Evolutionary conservation across 2,888 invertebrate species (phyloP).

Genomic region (Epistrophe grossulariae): DNA sequence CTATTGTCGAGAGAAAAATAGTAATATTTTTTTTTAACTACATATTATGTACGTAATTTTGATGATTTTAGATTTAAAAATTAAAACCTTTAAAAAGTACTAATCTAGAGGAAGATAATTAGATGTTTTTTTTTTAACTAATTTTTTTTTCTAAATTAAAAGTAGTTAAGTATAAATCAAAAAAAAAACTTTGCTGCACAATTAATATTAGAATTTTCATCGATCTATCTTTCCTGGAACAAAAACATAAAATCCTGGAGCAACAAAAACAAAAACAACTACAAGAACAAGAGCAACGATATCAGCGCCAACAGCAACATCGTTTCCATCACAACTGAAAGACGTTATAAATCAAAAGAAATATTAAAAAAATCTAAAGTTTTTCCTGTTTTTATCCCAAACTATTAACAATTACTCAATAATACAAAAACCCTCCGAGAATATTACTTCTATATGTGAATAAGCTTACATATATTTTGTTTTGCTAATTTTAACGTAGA

Average conservation of each 20-base stretch:
- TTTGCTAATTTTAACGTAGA: slow-evolving; percentile 38
- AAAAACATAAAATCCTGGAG: slow-evolving; percentile 87
- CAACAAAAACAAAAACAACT: slow-evolving; percentile 85
- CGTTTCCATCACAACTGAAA: slow-evolving; percentile 82
- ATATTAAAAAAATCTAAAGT: slow-evolving; percentile 45
- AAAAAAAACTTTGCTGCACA: slow-evolving; percentile 83
- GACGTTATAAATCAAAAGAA: slow-evolving; percentile 66
- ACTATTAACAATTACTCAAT: slow-evolving; percentile 59
- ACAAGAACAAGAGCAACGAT: slow-evolving; percentile 82
- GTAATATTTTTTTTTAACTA: slow-evolving; percentile 1
- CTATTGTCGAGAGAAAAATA: not conserved
- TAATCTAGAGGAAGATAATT: slow-evolving; percentile 67
- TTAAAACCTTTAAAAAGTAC: slow-evolving; percentile 28
- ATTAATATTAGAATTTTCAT: slow-evolving; percentile 89
- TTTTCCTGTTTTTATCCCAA: slow-evolving; percentile 27
- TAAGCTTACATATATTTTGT: slow-evolving; percentile 37
- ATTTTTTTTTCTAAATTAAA: slow-evolving; percentile 48
- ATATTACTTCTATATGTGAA: slow-evolving; percentile 35
- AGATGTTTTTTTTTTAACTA: slow-evolving; percentile 43
- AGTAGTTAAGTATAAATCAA: slow-evolving; percentile 77
- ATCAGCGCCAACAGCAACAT: slow-evolving; percentile 82
- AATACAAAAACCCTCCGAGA: slow-evolving; percentile 39
- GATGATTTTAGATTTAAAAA: not conserved
- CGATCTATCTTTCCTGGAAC: slow-evolving; percentile 92
- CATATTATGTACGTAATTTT: slow-evolving; percentile 16